Conservation (phyloP, 2,113 vertebrate genomes). For the Bubalus kerabau region DNA sequence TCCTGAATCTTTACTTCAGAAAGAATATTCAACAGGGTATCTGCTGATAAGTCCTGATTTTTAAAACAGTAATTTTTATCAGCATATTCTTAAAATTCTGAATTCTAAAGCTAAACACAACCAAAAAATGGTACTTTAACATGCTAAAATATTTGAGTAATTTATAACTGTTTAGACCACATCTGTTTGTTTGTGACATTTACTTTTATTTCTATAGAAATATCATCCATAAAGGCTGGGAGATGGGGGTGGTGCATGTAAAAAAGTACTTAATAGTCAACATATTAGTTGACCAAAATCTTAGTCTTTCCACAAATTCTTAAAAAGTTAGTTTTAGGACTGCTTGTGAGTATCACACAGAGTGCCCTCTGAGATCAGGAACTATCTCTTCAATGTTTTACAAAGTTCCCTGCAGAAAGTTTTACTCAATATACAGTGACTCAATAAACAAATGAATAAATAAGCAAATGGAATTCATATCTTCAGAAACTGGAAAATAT, state of each 20-base stretch:
- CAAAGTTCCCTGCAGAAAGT: neutral
- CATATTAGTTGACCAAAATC: neutral
- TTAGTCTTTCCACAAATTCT: neutral
- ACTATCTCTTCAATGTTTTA: neutral
- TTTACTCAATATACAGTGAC: neutral
- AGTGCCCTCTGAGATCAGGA: neutral
- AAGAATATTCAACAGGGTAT: slow-evolving; percentile 83
- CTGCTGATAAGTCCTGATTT: slow-evolving; percentile 87
- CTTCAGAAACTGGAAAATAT: neutral
- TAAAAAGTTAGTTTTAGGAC: neutral
- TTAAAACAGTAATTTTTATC: slow-evolving; percentile 49
- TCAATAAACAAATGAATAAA: neutral
- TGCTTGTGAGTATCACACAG: neutral
- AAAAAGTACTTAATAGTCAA: neutral
- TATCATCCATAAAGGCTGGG: neutral
- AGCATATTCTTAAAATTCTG: slow-evolving; percentile 29
- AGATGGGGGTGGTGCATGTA: neutral
- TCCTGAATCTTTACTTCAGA: slow-evolving; percentile 88
- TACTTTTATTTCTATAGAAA: slow-evolving; percentile 10
- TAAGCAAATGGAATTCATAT: neutral
- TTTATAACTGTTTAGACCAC: neutral
- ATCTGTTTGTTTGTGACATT: slow-evolving; percentile 10
- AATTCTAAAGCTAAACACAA: slow-evolving; percentile 32
- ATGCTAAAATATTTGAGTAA: slow-evolving; percentile 8
- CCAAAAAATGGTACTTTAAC: neutral